Conservation (phyloP, 37 sponge, comb jelly and placozoan genomes). For the Diacarnus erythraeanus region DNA sequence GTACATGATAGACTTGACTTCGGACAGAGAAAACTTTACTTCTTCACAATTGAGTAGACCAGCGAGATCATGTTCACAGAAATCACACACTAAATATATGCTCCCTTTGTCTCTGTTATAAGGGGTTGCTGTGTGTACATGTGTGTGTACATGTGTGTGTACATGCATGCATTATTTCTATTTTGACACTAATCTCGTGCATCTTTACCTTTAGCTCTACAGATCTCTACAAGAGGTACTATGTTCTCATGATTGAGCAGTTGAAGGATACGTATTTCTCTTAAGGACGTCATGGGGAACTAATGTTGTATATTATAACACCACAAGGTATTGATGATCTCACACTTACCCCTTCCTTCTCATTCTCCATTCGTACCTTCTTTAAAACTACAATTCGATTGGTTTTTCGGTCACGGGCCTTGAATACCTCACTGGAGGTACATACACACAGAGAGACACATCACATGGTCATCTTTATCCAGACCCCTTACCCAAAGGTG, state of each 20-base stretch:
- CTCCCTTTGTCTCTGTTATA: slow-evolving; percentile 89
- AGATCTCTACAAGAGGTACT: slow-evolving; percentile 83
- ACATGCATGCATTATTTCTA: background rate
- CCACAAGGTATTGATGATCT: background rate
- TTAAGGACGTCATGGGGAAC: slow-evolving; percentile 98
- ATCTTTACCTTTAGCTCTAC: slow-evolving; percentile 72
- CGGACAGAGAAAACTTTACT: slow-evolving; percentile 83
- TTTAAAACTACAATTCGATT: slow-evolving; percentile 88
- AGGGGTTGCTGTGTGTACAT: slow-evolving; percentile 60
- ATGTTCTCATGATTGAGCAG: slow-evolving; percentile 92
- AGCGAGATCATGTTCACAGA: slow-evolving; percentile 98
- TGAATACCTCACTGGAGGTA: slow-evolving; percentile 76
- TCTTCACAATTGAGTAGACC: slow-evolving; percentile 89
- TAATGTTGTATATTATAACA: slow-evolving; percentile 4
- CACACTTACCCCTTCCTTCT: slow-evolving; percentile 94
- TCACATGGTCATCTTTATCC: background rate
- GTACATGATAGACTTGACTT: slow-evolving; percentile 87
- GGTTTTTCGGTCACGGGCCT: slow-evolving; percentile 81
- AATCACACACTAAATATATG: slow-evolving; percentile 95
- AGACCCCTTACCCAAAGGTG: slow-evolving; percentile 89
- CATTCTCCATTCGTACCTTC: slow-evolving; percentile 96
- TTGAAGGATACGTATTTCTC: slow-evolving; percentile 95
- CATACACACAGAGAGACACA: background rate
- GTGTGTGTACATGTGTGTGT: background rate
- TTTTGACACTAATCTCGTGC: background rate